Percentiles rank a stretch among this genome's conserved stretches.
Conservation (phyloP, 2,888 invertebrate species). For the Adela reaumurella region DNA sequence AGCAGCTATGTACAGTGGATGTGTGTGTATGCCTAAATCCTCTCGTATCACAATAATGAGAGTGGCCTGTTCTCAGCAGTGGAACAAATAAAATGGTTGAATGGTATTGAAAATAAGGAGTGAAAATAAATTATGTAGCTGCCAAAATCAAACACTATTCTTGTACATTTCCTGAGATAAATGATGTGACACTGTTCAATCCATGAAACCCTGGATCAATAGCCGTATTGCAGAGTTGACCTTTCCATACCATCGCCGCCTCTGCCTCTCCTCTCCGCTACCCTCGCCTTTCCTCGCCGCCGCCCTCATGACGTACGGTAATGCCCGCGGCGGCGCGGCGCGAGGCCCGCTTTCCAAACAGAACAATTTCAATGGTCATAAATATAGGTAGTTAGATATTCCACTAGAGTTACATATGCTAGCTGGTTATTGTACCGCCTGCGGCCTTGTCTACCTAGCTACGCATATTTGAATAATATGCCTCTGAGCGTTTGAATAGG, state of each 20-base stretch:
- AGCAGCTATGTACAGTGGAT: no score
- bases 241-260: conserved; percentile 1
- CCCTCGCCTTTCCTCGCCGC: no score
- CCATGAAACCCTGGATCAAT: no score
- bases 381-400: conserved; percentile 5
- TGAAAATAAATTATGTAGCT: no score
- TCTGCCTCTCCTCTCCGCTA: conserved; percentile 6
- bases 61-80: no score
- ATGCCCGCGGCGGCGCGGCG: conserved; percentile 10
- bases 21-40: no score
- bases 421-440: not conserved
- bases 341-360: conserved; percentile 14
- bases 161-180: no score
- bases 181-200: no score
- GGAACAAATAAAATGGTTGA: no score
- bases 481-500: not conserved
- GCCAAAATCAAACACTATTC: no score
- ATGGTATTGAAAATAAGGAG: no score
- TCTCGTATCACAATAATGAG: no score
- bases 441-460: conserved; percentile 1
- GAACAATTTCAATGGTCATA: conserved; percentile 15
- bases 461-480: not conserved
- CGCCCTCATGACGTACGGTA: conserved; percentile 12
- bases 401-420: not conserved
- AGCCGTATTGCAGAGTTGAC: not conserved